A percentile compares a stretch with the other conserved stretches of the same genome.
Conservation (phyloP, 2,888 invertebrate species). For the Drosophila maculinotata region DNA sequence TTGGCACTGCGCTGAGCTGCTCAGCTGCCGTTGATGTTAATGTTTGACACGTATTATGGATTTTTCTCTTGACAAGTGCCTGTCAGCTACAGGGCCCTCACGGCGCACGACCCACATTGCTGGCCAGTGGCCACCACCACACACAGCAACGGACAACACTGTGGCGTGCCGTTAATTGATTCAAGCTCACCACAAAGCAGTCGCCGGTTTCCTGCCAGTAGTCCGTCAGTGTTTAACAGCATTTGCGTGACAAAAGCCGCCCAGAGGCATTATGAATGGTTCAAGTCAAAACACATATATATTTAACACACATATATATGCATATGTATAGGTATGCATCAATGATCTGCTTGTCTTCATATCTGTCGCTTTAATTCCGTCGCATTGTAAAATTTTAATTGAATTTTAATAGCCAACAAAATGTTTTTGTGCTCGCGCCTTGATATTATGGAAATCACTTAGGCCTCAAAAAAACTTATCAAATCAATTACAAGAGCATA, state of each 20-base stretch:
- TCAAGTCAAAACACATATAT: constrained; percentile 10
- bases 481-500: constrained; percentile 50
- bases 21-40: constrained; percentile 22
- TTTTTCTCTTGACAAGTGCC: constrained; percentile 74
- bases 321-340: constrained; percentile 2
- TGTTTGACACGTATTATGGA: constrained; percentile 74
- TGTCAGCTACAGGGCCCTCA: constrained; percentile 59
- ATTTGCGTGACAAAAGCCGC: constrained; percentile 72
- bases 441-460: constrained; percentile 64
- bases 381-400: constrained; percentile 66
- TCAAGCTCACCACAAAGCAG: constrained; percentile 45
- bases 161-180: constrained; percentile 71
- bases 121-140: constrained; percentile 9
- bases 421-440: constrained; percentile 41
- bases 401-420: constrained; percentile 63
- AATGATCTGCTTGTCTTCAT: constrained; percentile 43
- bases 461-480: constrained; percentile 22
- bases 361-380: constrained; percentile 10
- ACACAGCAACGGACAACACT: background rate
- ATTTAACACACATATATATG: background rate
- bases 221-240: constrained; percentile 42
- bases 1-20: constrained; percentile 11
- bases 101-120: constrained; percentile 70
- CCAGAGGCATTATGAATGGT: constrained; percentile 49
- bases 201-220: constrained; percentile 41